Evolutionary conservation across 1,140 invertebrate genomes (phyloP).

Genomic region (Dreissena rostriformis): DNA sequence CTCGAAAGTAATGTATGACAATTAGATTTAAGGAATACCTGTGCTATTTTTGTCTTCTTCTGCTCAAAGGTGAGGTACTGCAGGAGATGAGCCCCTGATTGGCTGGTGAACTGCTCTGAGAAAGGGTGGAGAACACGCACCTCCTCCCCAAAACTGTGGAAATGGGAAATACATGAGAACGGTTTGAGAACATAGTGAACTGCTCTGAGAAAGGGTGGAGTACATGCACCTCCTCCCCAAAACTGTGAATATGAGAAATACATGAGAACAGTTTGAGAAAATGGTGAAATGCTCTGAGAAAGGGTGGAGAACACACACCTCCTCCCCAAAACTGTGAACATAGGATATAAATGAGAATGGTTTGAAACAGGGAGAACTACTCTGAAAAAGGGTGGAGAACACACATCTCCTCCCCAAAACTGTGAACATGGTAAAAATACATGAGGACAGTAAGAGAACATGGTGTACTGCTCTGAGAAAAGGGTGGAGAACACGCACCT

Average conservation of each 20-base stretch:
- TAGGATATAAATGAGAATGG: too few species aligned
- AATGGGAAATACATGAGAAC: too few species aligned
- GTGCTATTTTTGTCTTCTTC: conserved; percentile 81
- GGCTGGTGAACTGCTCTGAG: conserved; percentile 92
- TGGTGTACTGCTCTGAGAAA: conserved; percentile 93
- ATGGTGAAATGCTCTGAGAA: conserved; percentile 93
- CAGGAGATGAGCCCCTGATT: conserved; percentile 87
- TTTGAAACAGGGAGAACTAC: conserved; percentile 92
- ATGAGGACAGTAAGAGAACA: too few species aligned
- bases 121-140: conserved; percentile 93
- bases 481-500: conserved; percentile 91
- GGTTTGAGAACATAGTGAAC: too few species aligned
- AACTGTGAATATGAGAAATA: too few species aligned
- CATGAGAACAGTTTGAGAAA: too few species aligned
- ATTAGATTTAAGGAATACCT: conserved; percentile 65
- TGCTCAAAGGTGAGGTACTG: conserved; percentile 82
- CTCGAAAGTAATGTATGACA: too few species aligned
- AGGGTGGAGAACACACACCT: conserved; percentile 91
- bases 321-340: conserved; percentile 94
- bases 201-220: too few species aligned
- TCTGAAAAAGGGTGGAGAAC: too few species aligned
- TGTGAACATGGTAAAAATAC: too few species aligned
- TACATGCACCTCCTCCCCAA: conserved; percentile 91
- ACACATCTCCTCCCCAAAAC: conserved; percentile 91
- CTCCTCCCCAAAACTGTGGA: conserved; percentile 93